These are phyloP conservation scores for Limenitis camilla DNA, from an alignment of 2,888 invertebrate genomes.

Conservation along the genomic window DNA sequence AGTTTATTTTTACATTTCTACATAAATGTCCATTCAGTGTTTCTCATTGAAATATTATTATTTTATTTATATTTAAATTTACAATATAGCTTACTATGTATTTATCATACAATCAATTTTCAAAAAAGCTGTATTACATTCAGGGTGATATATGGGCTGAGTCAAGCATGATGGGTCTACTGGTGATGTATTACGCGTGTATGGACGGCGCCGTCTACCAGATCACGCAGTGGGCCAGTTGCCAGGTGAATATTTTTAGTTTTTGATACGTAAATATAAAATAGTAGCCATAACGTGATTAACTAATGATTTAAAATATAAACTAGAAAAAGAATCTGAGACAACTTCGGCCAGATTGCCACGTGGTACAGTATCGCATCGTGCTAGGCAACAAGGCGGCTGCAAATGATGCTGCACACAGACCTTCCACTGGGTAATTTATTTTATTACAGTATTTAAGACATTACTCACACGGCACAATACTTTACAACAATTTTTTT, in stretches of 20 bases:
- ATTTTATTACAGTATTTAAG: neutral
- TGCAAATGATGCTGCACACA: conserved; percentile 45
- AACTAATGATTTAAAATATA: neutral
- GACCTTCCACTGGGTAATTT: conserved; percentile 47
- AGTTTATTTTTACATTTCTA: too few species aligned
- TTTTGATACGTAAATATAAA: neutral
- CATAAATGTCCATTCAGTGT: too few species aligned
- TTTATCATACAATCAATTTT: too few species aligned
- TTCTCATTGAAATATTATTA: too few species aligned
- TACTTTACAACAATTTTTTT: too few species aligned
- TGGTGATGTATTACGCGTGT: conserved; percentile 96
- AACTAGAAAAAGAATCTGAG: conserved; percentile 64
- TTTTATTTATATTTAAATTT: neutral
- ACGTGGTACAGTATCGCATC: conserved; percentile 92
- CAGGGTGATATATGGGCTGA: conserved; percentile 98
- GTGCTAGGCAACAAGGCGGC: conserved; percentile 80
- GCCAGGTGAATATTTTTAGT: conserved; percentile 77
- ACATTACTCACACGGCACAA: neutral
- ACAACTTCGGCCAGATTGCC: conserved; percentile 92
- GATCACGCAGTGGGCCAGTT: conserved; percentile 97
- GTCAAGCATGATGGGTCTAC: conserved; percentile 88
- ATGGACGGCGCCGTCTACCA: conserved; percentile 97
- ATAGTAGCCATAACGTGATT: neutral
- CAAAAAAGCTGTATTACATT: conserved; percentile 4
- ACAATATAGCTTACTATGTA: too few species aligned